Base-by-base conservation (phyloP, 2,888 invertebrate genomes). In the Sesamia inferens region DNA sequence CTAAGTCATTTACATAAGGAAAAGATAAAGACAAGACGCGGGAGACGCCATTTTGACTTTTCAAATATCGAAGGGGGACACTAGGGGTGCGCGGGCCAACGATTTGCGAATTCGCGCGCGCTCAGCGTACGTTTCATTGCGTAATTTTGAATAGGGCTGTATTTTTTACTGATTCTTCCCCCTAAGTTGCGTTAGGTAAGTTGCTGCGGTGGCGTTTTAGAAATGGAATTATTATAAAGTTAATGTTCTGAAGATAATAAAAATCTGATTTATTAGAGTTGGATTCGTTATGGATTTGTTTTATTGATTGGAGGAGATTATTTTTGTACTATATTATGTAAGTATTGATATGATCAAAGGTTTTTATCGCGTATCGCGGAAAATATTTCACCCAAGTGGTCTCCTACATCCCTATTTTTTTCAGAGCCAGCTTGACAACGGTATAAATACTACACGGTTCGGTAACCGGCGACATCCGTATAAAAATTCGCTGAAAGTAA, bases 1-100 rank as follows among this genome's bases (percentile, higher is more conserved):
- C 84, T 88, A 87, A 88, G 85, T 88, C 88, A 96, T 96, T 96
- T 95, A 93, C 95, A 95, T 96, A 95, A 94, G 94, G 92, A 95
- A 95, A 94, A 95, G 94, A 96, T 96, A 95, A 95, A 96, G 95
- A 92, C 94, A 95, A 94, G 95, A 94, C 92, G 94, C 89, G 88
- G 88, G 85, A 88, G 90, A 87, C 90, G 94, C 95, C 95, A 95
- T 96, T 94, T 95, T 95, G 91, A 90, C 93, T 93, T 93, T 92
- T 93, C 90, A 88, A 90, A 93, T 91, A 91, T 92, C 92, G 92
- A 92, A 93, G 93, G 95, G 31, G 95, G 94, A 92, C 90, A 88
- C 76, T 88, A 89, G 91, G 91, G 91, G 89, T 85, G 89, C 74
- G 87, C 88, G 88, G 88, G 90, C 92, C 92, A 92, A 92, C 90